phyloP scores from a whole-genome alignment of 2,797 vertebrate genomes.

The Adelosebastes latens region DNA sequence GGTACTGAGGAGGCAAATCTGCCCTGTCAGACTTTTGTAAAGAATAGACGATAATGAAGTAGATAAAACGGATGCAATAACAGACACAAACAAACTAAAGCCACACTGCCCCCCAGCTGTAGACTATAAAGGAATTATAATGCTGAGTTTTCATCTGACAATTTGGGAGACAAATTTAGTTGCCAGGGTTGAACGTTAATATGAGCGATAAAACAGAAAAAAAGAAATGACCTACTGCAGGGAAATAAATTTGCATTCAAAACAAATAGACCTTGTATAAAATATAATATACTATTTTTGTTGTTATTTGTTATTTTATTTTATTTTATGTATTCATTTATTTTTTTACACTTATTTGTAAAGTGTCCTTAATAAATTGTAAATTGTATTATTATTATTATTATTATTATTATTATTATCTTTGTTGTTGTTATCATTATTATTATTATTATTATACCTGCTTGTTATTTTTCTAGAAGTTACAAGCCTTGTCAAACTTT shows the following conservation, averaged over 20 bases:
- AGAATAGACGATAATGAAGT: no score
- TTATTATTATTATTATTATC: no score
- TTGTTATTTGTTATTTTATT: no score
- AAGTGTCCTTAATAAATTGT: no score
- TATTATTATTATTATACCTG: background rate
- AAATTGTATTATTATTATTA: background rate
- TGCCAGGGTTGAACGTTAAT: background rate
- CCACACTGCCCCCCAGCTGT: no score
- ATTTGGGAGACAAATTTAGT: background rate
- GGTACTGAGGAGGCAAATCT: no score
- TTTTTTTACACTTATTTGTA: no score
- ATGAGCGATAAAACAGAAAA: background rate
- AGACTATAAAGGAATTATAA: background rate
- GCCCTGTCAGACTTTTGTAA: no score
- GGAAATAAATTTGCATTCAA: background rate
- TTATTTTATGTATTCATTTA: no score
- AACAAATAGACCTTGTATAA: constrained; percentile 2
- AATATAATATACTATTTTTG: constrained; percentile 27
- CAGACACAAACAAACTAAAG: no score
- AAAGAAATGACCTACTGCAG: background rate
- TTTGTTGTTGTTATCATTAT: no score
- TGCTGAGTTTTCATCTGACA: constrained; percentile 17
- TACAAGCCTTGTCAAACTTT: constrained; percentile 63
- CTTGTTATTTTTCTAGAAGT: constrained; percentile 52
- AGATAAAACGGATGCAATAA: no score